Percentiles rank a stretch among this genome's conserved stretches.
Conservation (phyloP, 2,888 invertebrate species). For the Clunio marinus region DNA sequence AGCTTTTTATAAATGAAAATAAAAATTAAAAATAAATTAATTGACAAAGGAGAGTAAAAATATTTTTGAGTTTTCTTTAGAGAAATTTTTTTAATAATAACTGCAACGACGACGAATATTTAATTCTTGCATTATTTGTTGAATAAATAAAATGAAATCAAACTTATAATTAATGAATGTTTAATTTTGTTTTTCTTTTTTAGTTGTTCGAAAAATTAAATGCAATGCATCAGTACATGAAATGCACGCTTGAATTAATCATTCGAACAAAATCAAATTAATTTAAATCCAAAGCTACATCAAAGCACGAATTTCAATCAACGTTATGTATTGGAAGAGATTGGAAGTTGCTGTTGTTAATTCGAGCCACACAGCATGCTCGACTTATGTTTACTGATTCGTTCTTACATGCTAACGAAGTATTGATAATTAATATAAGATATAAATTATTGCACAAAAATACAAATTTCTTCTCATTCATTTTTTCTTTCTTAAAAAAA, state of each 20-base stretch:
- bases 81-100: too few species aligned
- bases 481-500: not conserved
- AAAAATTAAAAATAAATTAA: not conserved
- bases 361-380: too few species aligned
- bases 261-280: constrained; percentile 26
- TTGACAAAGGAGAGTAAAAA: not conserved
- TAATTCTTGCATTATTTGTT: too few species aligned
- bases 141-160: not conserved
- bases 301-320: too few species aligned
- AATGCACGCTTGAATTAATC: constrained; percentile 10
- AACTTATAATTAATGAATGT: not conserved
- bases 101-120: too few species aligned
- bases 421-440: constrained; percentile 8
- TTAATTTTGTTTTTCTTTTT: constrained; percentile 2
- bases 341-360: not conserved
- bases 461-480: constrained; percentile 12
- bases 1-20: not conserved
- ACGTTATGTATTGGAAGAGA: not conserved
- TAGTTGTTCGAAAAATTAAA: constrained; percentile 33
- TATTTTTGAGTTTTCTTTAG: constrained; percentile 9
- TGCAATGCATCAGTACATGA: not conserved
- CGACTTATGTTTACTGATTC: not conserved
- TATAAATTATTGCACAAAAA: constrained; percentile 38
- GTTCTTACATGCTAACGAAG: not conserved
- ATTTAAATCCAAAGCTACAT: not conserved